Evolutionary conservation across 2,113 vertebrate species (phyloP).

Genomic region (Craseonycteris thonglongyai): DNA sequence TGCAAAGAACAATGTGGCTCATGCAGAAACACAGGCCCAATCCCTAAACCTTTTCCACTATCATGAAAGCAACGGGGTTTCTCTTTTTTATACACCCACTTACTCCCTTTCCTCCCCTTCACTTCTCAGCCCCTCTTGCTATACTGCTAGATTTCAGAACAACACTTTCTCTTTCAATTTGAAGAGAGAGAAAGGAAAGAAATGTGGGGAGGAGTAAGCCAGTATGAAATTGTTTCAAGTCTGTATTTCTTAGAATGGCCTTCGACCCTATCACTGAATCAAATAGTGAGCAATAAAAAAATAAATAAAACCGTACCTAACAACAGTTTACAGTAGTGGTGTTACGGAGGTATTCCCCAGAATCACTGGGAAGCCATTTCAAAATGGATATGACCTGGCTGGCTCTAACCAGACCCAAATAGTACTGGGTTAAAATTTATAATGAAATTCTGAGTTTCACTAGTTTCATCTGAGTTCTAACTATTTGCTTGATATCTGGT

Average conservation of each 20-base stretch:
- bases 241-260: not conserved
- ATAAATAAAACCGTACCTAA: not conserved
- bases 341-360: not conserved
- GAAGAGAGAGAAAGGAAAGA: not conserved
- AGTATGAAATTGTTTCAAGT: not conserved
- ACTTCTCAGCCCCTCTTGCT: not conserved
- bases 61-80: not conserved
- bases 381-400: not conserved
- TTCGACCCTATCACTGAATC: not conserved
- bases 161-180: not conserved
- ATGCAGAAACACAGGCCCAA: not conserved
- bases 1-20: not conserved
- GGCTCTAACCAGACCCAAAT: not conserved
- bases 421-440: not conserved
- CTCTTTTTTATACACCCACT: not conserved
- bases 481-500: not conserved
- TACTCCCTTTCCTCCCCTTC: not conserved
- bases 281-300: not conserved
- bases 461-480: not conserved
- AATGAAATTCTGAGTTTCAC: not conserved
- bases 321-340: fast-evolving
- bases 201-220: not conserved
- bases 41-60: not conserved
- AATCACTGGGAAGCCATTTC: not conserved
- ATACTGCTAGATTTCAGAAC: not conserved